A percentile compares a stretch with the other conserved stretches of the same genome.
Conservation (phyloP, 2,888 invertebrate genomes). For the Phengaris alcon region DNA sequence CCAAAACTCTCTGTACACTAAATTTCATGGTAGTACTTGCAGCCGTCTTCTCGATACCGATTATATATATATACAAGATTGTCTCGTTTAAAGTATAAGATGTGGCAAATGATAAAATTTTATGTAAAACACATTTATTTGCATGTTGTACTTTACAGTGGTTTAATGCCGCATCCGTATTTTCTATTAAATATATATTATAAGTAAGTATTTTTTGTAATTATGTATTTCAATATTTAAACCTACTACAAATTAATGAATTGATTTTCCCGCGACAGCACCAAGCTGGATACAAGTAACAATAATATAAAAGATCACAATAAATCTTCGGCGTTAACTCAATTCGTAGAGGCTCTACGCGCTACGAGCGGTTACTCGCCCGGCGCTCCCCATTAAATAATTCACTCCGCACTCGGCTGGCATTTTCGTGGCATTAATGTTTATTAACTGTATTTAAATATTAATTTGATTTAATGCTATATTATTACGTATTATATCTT, state of each 20-base stretch:
- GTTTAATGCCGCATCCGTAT: too few species aligned
- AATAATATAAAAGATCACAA: slow-evolving; percentile 18
- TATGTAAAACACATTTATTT: too few species aligned
- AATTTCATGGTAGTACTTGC: too few species aligned
- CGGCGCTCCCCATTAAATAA: slow-evolving; percentile 8
- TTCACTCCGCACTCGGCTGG: slow-evolving; percentile 4
- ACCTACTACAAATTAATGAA: not conserved
- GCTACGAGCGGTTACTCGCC: slow-evolving; percentile 41
- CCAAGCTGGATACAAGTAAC: not conserved
- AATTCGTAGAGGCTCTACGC: slow-evolving; percentile 50
- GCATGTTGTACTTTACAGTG: too few species aligned
- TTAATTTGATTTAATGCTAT: not conserved
- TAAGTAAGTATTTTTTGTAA: not conserved
- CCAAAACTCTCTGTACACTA: too few species aligned
- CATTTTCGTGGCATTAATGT: not conserved
- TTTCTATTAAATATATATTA: not conserved
- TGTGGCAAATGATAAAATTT: too few species aligned
- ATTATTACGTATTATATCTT: not conserved
- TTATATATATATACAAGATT: too few species aligned
- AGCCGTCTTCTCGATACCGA: too few species aligned
- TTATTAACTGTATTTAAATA: not conserved
- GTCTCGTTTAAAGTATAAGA: too few species aligned
- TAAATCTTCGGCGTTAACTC: slow-evolving; percentile 8
- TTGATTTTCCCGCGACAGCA: not conserved
- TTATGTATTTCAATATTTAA: not conserved